These are phyloP conservation scores for Melanotaenia pygmaea DNA, from an alignment of 2,797 vertebrate genomes.

Conservation along the genomic window DNA sequence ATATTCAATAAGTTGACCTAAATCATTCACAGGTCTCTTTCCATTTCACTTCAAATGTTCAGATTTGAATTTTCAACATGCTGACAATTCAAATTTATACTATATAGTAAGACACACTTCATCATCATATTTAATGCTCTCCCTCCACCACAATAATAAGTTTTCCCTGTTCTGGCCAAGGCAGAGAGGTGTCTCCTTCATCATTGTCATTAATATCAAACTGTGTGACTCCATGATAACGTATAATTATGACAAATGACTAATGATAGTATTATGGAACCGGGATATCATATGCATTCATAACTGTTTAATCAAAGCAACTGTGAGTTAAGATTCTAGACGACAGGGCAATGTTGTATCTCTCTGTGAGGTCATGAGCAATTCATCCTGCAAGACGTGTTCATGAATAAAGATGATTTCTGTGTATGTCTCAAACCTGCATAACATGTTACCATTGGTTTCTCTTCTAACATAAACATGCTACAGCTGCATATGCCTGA, in stretches of 20 bases:
- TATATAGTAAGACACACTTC: not conserved
- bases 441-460: conserved; percentile 57
- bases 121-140: conserved; percentile 34
- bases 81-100: conserved; percentile 2
- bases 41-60: not conserved
- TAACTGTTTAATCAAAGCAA: conserved; percentile 68
- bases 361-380: conserved; percentile 38
- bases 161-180: conserved; percentile 18
- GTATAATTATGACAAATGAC: conserved; percentile 83
- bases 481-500: conserved; percentile 26
- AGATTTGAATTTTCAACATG: conserved; percentile 9
- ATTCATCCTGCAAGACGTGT: conserved; percentile 36
- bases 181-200: conserved; percentile 47
- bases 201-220: conserved; percentile 65
- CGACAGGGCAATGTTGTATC: conserved; percentile 27
- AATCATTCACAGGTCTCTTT: conserved; percentile 9
- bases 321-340: conserved; percentile 41
- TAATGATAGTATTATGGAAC: conserved; percentile 67
- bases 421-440: conserved; percentile 34
- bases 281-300: conserved; percentile 68
- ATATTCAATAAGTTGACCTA: not conserved
- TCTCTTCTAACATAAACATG: conserved; percentile 45
- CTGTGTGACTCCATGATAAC: conserved; percentile 64
- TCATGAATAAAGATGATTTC: conserved; percentile 72
- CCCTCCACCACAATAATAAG: conserved; percentile 23